Conservation (phyloP, 2,797 vertebrate species). For the Lindbergichthys nudifrons region DNA sequence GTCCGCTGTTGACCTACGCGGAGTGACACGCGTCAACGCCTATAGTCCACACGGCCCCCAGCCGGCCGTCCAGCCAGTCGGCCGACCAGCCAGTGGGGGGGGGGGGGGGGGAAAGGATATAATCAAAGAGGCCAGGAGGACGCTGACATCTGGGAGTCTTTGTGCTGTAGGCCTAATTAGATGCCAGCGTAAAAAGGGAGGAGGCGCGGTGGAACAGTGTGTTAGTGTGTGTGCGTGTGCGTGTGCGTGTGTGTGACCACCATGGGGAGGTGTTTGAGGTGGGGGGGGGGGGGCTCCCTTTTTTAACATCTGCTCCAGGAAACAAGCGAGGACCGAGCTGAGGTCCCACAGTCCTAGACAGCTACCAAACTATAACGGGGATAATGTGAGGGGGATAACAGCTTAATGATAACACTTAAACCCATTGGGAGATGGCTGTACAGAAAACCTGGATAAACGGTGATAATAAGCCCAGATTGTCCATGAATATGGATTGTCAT, state of each 20-base stretch:
- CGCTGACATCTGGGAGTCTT: constrained; percentile 96
- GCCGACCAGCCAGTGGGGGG: constrained; percentile 64
- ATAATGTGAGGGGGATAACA: constrained; percentile 76
- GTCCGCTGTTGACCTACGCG: constrained; percentile 60
- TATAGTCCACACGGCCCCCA: constrained; percentile 53
- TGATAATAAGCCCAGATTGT: constrained; percentile 71
- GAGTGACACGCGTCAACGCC: constrained; percentile 71
- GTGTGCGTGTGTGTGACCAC: constrained; percentile 13
- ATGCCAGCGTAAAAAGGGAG: constrained; percentile 82
- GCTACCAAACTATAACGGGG: constrained; percentile 59
- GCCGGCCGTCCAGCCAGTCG: constrained; percentile 57
- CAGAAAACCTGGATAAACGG: constrained; percentile 65
- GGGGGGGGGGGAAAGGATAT: constrained; percentile 89
- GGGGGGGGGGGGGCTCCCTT: constrained; percentile 62
- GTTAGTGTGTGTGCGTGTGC: constrained; percentile 25
- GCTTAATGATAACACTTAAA: constrained; percentile 82
- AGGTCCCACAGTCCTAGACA: constrained; percentile 72
- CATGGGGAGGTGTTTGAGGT: constrained; percentile 56
- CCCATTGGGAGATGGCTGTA: constrained; percentile 61
- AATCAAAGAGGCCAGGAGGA: constrained; percentile 91
- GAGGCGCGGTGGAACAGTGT: constrained; percentile 73
- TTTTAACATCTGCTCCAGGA: constrained; percentile 91
- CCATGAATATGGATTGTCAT: constrained; percentile 79
- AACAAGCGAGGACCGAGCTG: constrained; percentile 77
- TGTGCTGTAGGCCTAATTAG: constrained; percentile 91